These are phyloP conservation scores for Microctonus aethiopoides DNA, from an alignment of 2,888 invertebrate species.

Conservation along the genomic window DNA sequence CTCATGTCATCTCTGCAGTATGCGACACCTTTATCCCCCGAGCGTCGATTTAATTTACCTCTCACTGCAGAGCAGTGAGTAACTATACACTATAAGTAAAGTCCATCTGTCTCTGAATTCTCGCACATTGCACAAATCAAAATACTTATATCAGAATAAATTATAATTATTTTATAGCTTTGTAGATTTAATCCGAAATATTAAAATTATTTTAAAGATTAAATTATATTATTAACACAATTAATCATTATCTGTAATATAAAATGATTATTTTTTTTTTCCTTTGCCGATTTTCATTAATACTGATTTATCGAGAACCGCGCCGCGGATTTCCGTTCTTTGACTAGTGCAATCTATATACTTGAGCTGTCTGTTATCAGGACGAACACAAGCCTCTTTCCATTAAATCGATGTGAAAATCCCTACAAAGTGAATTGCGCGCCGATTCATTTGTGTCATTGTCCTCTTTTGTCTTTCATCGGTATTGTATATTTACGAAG, in stretches of 20 bases:
- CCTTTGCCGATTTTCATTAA: background rate
- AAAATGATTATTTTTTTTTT: conserved; percentile 2
- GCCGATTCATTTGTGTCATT: conserved; percentile 5
- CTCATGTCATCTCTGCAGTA: background rate
- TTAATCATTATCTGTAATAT: conserved; percentile 2
- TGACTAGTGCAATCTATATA: conserved; percentile 20
- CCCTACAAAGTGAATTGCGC: conserved; percentile 25
- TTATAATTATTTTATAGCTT: too few relatives aligned
- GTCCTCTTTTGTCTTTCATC: background rate
- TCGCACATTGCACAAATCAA: background rate
- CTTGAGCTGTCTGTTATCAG: conserved; percentile 18
- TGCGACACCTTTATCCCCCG: conserved; percentile 22
- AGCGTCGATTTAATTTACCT: conserved; percentile 27
- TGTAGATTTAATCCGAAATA: too few relatives aligned
- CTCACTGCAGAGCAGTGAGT: background rate
- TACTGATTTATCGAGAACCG: conserved; percentile 9
- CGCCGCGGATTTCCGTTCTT: conserved; percentile 22
- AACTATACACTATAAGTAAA: background rate
- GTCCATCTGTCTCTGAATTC: background rate
- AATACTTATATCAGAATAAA: too few relatives aligned
- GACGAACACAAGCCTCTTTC: background rate
- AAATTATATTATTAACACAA: background rate
- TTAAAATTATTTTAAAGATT: background rate
- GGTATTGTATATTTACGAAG: background rate
- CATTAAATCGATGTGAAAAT: conserved; percentile 15